Base-by-base conservation (phyloP, 2,888 invertebrate genomes). In the Amphipyra berbera region DNA sequence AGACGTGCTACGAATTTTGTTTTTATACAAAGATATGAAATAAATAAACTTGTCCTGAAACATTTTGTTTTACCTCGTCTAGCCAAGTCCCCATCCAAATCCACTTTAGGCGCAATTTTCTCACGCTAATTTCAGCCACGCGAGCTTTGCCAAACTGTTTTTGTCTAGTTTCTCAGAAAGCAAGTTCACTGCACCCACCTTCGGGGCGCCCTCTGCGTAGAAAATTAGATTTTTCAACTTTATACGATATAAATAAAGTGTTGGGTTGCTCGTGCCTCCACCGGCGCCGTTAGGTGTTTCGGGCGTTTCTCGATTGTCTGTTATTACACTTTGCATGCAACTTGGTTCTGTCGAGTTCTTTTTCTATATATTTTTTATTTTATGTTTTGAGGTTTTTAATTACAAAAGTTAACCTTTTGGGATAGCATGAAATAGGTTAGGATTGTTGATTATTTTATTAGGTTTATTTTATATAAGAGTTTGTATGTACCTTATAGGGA, bases 141-240 rank as follows among this genome's bases (percentile, higher is more conserved):
- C 82, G 78, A 82, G 83, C 82, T 84, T 66, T 92, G 92, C 93
- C 92, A 92, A 93, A 88, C 82, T 64, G 76, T 85, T 88, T 84
- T 88, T 84, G 85, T 89, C 89, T 90, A 89, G 84, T 84, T 83
- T 91, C 88, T 83, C 59, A 82, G 89, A 90, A 88, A 77, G 48
- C 61, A 79, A 81, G 90, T 89, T 91, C 90, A 87, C 50, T 82
- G 89, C 80, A 82, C 91, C 86, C 88, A 86, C 87, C 86, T 88
- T 82, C 70, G 62, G 68, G 67, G 74, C 84, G 89, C 82, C 89
- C 90, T 89, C 87, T 86, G 79, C 79, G 75, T 73, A 79, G 78
- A 82, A 77, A 85, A 87, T 85, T 84, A 78, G 81, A 82, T 80
- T 79, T 82, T 86, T 86, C 74, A 83, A 85, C 83, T 83, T 58